Percentiles rank a stretch among this genome's conserved stretches.
These are phyloP conservation scores for Eurytoma adleriae DNA, from an alignment of 2,888 invertebrate genomes.

Conservation along the genomic window DNA sequence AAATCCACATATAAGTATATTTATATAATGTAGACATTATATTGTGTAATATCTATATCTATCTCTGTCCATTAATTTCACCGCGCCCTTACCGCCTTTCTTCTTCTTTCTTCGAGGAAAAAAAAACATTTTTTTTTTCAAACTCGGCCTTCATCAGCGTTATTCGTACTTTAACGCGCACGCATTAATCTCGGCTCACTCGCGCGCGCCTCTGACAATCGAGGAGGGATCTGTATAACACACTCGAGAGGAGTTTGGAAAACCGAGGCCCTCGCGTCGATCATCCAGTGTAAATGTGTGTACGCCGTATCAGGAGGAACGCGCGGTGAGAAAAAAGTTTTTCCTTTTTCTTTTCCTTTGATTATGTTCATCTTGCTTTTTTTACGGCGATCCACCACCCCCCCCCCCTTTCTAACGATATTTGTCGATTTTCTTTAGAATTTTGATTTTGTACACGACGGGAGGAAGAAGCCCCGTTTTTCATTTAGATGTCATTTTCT, in stretches of 20 bases:
- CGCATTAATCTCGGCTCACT: conserved; percentile 46
- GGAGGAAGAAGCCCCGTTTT: no score
- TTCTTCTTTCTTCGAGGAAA: conserved; percentile 17
- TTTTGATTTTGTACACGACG: no score
- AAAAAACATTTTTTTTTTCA: conserved; percentile 12
- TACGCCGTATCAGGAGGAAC: conserved; percentile 13
- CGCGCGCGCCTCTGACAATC: conserved; percentile 10
- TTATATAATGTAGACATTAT: conserved; percentile 36
- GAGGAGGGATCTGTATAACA: background rate
- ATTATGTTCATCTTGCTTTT: background rate
- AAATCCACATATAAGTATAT: conserved; percentile 41
- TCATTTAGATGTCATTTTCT: no score
- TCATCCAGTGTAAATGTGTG: conserved; percentile 8
- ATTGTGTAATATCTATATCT: conserved; percentile 23
- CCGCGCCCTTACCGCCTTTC: conserved; percentile 40
- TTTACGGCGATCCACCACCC: background rate
- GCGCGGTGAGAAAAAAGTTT: conserved; percentile 35
- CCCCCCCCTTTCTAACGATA: no score
- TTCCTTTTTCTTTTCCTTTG: background rate
- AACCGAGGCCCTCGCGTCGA: conserved; percentile 3
- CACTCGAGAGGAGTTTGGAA: background rate
- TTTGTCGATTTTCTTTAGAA: no score
- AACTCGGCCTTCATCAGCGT: conserved; percentile 20
- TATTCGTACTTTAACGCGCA: conserved; percentile 34
- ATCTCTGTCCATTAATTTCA: conserved; percentile 44